Conservation (phyloP, 1,140 invertebrate species). For the Proctacanthus coquilletti region DNA sequence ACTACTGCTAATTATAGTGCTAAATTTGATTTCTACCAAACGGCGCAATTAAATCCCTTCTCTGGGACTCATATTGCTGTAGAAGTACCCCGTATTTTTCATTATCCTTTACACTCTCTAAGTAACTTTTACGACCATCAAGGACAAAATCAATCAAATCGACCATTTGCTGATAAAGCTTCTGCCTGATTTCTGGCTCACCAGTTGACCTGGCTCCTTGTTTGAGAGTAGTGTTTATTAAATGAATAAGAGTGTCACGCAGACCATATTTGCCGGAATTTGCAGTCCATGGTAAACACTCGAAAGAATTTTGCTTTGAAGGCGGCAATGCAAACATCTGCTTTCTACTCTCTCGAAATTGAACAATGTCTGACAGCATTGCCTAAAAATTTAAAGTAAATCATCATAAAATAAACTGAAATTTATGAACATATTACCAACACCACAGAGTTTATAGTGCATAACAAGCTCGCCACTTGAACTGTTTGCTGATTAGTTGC, state of each 20-base stretch:
- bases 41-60: constrained; percentile 44
- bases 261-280: constrained; percentile 37
- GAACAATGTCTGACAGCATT: constrained; percentile 39
- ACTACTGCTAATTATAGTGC: constrained; percentile 3
- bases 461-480: constrained; percentile 36
- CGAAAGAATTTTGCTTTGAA: constrained; percentile 17
- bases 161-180: constrained; percentile 53
- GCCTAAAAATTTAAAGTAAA: constrained; percentile 22
- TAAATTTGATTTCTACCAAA: constrained; percentile 25
- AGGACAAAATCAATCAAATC: constrained; percentile 60
- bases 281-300: constrained; percentile 52
- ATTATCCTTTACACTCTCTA: constrained; percentile 47
- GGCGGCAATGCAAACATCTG: constrained; percentile 29
- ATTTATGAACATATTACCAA: constrained; percentile 25
- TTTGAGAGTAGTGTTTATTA: constrained; percentile 34
- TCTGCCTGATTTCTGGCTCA: constrained; percentile 33
- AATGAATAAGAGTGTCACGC: constrained; percentile 32
- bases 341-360: constrained; percentile 39
- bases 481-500: constrained; percentile 36
- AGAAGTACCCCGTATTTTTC: constrained; percentile 40
- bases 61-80: constrained; percentile 49
- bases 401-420: constrained; percentile 5
- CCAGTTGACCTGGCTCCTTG: constrained; percentile 39
- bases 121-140: constrained; percentile 52
- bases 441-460: constrained; percentile 39